Base-by-base conservation (phyloP, 2,888 invertebrate species). In the Branchipolynoe longqiensis region DNA sequence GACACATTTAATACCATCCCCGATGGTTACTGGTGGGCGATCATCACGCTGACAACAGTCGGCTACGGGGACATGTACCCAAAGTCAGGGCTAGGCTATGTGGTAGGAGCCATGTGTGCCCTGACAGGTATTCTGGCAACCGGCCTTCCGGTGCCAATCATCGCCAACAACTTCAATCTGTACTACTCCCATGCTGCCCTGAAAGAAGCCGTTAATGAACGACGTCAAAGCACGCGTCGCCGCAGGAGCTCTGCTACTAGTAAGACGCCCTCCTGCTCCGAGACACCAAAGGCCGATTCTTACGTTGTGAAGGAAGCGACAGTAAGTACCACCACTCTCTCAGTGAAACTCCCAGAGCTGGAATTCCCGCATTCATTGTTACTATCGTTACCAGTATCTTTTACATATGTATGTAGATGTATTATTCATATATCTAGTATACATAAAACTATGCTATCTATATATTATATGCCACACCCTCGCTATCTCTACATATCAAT, bases 51-150 rank as follows among this genome's bases (percentile, higher is more conserved):
- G 88, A 91, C 91, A 40, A 91, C 91, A 0, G 90, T 91, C 4
- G 91, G 91, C 8, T 92, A 92, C 84, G 92, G 92, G 1, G 90
- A 91, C 85, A 90, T 89, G 87, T 90, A 89, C 64, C 92, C 92
- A 0, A 89, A 88, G 14, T 89, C 90, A 0, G 85, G 88, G 8
- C 62, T 88, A 8, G 91, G 92, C 6, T 91, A 91, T 85, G 81
- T 91, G 40, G 89, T 91, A 12, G 91, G 91, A 6, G 88, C 90
- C 0, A 82, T 90, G 41, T 92, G 92, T 82, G 91, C 91, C 8
- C 85, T 91, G 31, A 90, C 90, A 22, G 92, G 92, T n/a, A 88
- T 92, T 31, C 85, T 92, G 48, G 89, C 91, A 4, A 87, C 91
- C 8, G 90, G 91, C 8, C 88, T 92, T 82, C 92, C 92, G 1